phyloP scores from a whole-genome alignment of 2,113 vertebrate genomes.

The Microtus oregoni region DNA sequence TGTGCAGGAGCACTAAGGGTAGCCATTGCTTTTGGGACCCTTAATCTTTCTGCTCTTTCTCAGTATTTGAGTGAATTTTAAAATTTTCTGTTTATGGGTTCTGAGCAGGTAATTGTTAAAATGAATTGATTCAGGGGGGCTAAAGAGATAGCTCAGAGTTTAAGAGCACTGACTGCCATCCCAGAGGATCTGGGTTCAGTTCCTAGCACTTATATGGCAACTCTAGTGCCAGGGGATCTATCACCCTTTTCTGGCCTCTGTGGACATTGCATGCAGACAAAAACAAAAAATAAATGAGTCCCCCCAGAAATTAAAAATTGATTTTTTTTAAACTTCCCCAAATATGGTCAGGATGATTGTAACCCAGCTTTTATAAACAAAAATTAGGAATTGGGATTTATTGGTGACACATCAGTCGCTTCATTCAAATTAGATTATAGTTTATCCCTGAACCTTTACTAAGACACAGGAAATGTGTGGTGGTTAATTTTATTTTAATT shows the following conservation, averaged over 20 bases:
- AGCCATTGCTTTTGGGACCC: neutral
- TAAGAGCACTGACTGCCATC: neutral
- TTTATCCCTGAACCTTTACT: neutral
- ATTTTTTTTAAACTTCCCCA: slow-evolving; percentile 40
- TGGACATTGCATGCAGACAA: neutral
- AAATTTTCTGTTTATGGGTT: neutral
- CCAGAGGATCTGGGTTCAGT: neutral
- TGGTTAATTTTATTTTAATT: slow-evolving; percentile 26
- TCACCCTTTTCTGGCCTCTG: neutral
- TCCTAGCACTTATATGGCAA: neutral
- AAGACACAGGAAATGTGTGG: neutral
- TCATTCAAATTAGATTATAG: slow-evolving; percentile 5
- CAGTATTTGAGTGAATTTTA: slow-evolving; percentile 8
- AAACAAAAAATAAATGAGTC: neutral
- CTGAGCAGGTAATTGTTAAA: slow-evolving; percentile 50
- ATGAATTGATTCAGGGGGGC: neutral
- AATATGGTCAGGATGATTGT: neutral
- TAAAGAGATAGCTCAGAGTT: neutral
- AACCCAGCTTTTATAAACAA: slow-evolving; percentile 41
- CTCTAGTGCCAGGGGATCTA: neutral
- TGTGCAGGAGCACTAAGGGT: neutral
- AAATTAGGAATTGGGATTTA: slow-evolving; percentile 20
- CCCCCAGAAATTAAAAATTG: neutral
- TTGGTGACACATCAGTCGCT: slow-evolving; percentile 18
- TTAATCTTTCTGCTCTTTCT: neutral